Evolutionary conservation across 2,888 invertebrate species (phyloP), one percentile per base, ranked within the genome.

Genomic region (Drosophila subsilvestris): DNA sequence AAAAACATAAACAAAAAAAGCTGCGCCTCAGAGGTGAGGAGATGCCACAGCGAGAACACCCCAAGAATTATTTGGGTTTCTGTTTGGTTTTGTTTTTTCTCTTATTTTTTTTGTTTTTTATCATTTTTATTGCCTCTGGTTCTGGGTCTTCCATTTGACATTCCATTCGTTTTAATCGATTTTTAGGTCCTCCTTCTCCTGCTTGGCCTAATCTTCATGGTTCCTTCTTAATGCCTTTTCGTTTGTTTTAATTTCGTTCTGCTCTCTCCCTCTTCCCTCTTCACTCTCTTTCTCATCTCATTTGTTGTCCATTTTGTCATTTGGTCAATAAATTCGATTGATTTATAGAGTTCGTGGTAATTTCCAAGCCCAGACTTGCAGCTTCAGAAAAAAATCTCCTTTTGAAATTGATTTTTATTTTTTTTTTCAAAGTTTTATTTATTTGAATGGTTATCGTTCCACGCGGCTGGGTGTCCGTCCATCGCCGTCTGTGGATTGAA

Each of bases 311-410:
- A 50, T 45, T 89, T 83, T 81, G 81, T 90, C 89, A 85, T 79
- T 37, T 90, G 88, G 89, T 79, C 85, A 90, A 89, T 89, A 90
- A 90, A 88, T 86, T 88, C 81, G 80, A 88, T 89, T 90, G 89
- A 90, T 90, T 90, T 90, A 86, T 76, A 60, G 61, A 78, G 67
- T 74, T 66, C 55, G 73, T 63, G 59, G 83, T 70, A 74, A 72
- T 84, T 84, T 78, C 37, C 72, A 77, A 73, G 67, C 78, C 61
- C 80, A 71, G 60, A 67, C 66, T 37, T 37, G 14, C 37, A n/a
- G 62, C 63, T 63, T 67, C 42, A 22, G 61, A 59, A 37, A 53
- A 45, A 25, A 47, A 42, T 63, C 47, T 47, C 37, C 32, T 44
- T 55, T 61, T 68, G 45, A 80, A 75, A 80, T 77, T 82, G 83